phyloP scores from a whole-genome alignment of 2,888 invertebrate genomes.

The Aphodius sticticus region DNA sequence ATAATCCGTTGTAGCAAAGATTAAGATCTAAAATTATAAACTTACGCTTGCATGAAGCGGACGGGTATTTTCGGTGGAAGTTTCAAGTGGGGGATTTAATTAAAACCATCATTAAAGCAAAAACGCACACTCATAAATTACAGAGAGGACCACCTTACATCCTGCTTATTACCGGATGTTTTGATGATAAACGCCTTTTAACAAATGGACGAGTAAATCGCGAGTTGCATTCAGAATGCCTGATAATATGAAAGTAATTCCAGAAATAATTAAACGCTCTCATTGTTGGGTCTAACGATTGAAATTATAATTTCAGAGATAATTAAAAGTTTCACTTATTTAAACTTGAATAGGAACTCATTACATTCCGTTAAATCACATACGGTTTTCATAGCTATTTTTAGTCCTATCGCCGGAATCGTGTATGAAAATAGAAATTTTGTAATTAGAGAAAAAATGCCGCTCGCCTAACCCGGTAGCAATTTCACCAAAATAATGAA shows the following conservation, averaged over 20 bases:
- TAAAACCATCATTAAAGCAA: slow-evolving; percentile 5
- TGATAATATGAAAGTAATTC: not conserved
- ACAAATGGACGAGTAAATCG: not conserved
- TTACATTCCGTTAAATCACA: not conserved
- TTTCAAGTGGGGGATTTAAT: slow-evolving; percentile 16
- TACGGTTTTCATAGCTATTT: not conserved
- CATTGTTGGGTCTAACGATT: not conserved
- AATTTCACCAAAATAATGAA: not conserved
- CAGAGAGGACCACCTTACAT: not conserved
- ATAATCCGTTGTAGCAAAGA: slow-evolving; percentile 17
- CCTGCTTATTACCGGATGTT: not conserved
- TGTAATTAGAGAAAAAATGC: not conserved
- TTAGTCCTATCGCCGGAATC: too few relatives aligned
- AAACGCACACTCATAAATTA: not conserved
- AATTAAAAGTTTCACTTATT: slow-evolving; percentile 4
- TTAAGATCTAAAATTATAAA: slow-evolving; percentile 21
- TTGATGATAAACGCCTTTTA: not conserved
- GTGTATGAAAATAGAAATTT: too few relatives aligned
- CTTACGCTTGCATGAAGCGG: slow-evolving; percentile 12
- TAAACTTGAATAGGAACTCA: not conserved
- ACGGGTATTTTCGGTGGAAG: slow-evolving; percentile 10
- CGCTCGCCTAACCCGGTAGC: not conserved
- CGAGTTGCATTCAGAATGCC: not conserved
- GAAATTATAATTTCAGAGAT: not conserved
- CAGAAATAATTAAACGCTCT: not conserved